A percentile compares a stretch with the other conserved stretches of the same genome.
Conservation (phyloP, 2,888 invertebrate species). For the Argyresthia albistria region DNA sequence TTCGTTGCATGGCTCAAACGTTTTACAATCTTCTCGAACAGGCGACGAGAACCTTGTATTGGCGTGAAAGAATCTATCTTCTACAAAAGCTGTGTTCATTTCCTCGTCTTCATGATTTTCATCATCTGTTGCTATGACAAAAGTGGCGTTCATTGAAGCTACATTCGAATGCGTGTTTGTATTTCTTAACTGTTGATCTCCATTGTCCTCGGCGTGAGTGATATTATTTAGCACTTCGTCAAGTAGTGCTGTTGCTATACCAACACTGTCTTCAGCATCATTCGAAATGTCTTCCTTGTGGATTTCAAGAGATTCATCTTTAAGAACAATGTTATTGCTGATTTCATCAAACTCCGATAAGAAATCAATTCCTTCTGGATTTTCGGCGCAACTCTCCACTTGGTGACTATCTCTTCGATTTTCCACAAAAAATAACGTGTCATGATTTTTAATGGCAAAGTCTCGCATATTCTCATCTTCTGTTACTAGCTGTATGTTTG, state of each 20-base stretch:
- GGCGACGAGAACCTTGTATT: conserved; percentile 34
- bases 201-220: not conserved
- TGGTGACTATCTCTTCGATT: too few species aligned
- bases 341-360: too few species aligned
- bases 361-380: too few species aligned
- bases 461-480: too few species aligned
- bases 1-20: conserved; percentile 35
- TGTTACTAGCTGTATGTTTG: too few species aligned
- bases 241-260: conserved; percentile 10
- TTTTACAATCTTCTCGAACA: conserved; percentile 15
- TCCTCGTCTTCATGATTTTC: conserved; percentile 14
- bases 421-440: too few species aligned
- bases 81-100: conserved; percentile 51
- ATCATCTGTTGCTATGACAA: conserved; percentile 15
- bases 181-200: not conserved
- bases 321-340: not conserved
- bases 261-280: conserved; percentile 4
- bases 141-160: conserved; percentile 20
- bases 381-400: too few species aligned
- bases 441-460: too few species aligned
- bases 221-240: conserved; percentile 11
- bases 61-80: conserved; percentile 16
- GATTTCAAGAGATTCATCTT: not conserved
- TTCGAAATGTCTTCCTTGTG: not conserved
- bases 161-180: not conserved